phyloP scores from a whole-genome alignment of 2,888 invertebrate genomes.

The Papilio protenor region DNA sequence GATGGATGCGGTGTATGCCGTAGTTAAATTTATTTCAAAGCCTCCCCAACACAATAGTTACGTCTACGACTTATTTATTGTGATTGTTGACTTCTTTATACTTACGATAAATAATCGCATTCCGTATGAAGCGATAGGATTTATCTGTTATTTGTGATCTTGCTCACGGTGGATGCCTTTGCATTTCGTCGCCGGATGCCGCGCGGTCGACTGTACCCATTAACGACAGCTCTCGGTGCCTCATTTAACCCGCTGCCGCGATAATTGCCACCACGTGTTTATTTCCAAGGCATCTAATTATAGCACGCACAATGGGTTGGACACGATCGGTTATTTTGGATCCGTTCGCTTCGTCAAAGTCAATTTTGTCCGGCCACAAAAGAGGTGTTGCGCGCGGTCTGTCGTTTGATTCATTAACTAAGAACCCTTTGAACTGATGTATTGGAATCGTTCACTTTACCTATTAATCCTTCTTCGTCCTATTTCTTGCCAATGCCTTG shows the following conservation, averaged over 20 bases:
- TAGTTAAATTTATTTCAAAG: conserved; percentile 58
- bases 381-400: conserved; percentile 79
- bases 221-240: conserved; percentile 80
- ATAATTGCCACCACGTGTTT: conserved; percentile 85
- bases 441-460: conserved; percentile 66
- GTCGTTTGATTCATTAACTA: conserved; percentile 82
- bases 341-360: conserved; percentile 78
- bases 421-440: conserved; percentile 78
- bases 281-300: conserved; percentile 81
- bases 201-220: conserved; percentile 70
- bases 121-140: conserved; percentile 12
- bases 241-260: conserved; percentile 83
- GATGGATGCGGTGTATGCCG: conserved; percentile 51
- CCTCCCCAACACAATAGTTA: conserved; percentile 50
- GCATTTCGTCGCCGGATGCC: conserved; percentile 76
- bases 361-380: conserved; percentile 77
- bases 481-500: conserved; percentile 55
- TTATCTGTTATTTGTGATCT: conserved; percentile 51
- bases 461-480: conserved; percentile 65
- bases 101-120: conserved; percentile 29
- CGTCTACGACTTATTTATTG: conserved; percentile 63
- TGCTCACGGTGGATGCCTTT: conserved; percentile 58
- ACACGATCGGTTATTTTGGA: conserved; percentile 81
- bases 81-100: conserved; percentile 48
- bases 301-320: conserved; percentile 82